Conservation (phyloP, 2,113 vertebrate genomes). For the Gymnorhina tibicen region DNA sequence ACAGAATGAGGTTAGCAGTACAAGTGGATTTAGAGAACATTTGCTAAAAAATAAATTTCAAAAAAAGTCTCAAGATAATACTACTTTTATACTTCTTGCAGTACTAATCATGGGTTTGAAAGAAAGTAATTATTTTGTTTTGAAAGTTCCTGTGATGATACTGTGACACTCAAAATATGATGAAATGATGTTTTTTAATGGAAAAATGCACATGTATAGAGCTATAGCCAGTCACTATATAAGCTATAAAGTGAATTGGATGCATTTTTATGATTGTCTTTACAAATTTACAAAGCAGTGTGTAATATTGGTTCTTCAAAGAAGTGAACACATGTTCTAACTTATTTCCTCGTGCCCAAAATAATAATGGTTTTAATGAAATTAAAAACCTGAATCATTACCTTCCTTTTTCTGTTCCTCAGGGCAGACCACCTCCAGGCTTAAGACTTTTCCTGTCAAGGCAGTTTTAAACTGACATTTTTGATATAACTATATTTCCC, state of each 20-base stretch:
- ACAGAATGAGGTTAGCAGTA: slow-evolving; percentile 47
- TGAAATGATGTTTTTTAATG: background rate
- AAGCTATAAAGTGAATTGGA: background rate
- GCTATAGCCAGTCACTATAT: background rate
- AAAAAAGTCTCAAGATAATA: background rate
- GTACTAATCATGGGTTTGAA: background rate
- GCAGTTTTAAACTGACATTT: background rate
- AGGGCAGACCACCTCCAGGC: background rate
- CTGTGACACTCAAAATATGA: background rate
- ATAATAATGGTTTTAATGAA: background rate
- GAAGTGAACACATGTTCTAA: background rate
- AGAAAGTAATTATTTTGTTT: background rate
- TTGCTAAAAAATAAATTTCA: background rate
- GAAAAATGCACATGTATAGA: background rate
- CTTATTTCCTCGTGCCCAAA: background rate
- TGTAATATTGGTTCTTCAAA: background rate
- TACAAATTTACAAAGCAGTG: background rate
- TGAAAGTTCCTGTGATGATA: background rate
- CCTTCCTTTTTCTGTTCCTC: background rate
- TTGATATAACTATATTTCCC: background rate
- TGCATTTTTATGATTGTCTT: background rate
- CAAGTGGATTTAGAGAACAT: background rate
- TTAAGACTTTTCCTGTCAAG: background rate
- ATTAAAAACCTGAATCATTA: background rate
- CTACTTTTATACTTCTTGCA: background rate